Base-by-base conservation (phyloP, 2,888 invertebrate species). In the Drosophila rellima region DNA sequence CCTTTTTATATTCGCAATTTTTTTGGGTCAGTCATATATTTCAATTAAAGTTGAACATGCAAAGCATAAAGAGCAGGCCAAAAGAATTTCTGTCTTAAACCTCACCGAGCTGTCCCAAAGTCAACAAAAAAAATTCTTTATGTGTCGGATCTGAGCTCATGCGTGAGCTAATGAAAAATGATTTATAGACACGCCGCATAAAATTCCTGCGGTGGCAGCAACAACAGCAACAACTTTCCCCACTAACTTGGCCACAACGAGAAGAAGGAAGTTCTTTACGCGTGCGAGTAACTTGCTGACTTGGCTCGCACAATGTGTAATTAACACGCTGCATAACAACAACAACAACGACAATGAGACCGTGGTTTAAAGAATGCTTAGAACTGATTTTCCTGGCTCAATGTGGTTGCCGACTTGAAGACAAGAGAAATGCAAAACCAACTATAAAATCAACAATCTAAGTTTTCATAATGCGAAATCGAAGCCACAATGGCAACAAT, bases 1-100 rank as follows among this genome's bases (percentile, higher is more conserved):
- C 55, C 44, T 48, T 51, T 50, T 54, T 60, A 44, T 31, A 8
- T 50, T 18, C 31, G 20, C 7, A 18, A 33, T 48, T 31, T 15
- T 20, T 48, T 51, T 56, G 59, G 85, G 75, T 71, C 70, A 70
- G 57, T 52, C 71, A 85, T 82, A 85, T 80, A 83, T 85, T 77
- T 88, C 86, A 83, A 83, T 83, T 83, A 82, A 82, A 79, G 82
- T 47, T 74, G 71, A 78, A 68, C 82, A 82, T 82, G 82, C 82
- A 85, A 88, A 79, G 70, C 67, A 63, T 42, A 57, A 75, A 57
- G 42, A 65, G 51, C 18, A 56, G 31, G 23, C 47, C 33, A 57
- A 51, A 71, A 65, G 55, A 75, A 68, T 55, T 44, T 63, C 47
- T 17, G 55, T 17, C 45, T 51, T 55, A 20, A 70, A 44, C 33